Percentiles rank a stretch among this genome's conserved stretches.
Conservation (phyloP, 2,113 vertebrate genomes). For the Philantomba maxwellii region DNA sequence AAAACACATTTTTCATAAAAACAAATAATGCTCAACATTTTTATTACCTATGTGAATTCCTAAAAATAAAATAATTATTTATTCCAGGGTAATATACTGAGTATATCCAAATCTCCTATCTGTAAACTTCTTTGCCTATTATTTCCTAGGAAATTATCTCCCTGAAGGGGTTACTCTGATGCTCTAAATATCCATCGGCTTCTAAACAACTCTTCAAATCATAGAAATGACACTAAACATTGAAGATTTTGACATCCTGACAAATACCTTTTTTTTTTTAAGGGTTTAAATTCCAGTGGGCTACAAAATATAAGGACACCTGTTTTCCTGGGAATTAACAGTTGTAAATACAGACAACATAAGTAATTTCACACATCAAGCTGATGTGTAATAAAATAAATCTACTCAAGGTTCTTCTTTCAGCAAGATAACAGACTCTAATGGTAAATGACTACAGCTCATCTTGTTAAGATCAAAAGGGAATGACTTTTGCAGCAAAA, state of each 20-base stretch:
- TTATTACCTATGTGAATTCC: neutral
- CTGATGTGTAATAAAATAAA: constrained; percentile 59
- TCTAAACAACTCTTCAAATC: constrained; percentile 20
- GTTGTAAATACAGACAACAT: constrained; percentile 60
- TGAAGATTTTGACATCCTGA: neutral
- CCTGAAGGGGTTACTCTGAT: neutral
- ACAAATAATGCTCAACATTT: neutral
- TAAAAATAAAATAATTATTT: constrained; percentile 21
- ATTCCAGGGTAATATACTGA: neutral
- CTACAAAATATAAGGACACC: constrained; percentile 49
- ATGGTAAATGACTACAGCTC: constrained; percentile 52
- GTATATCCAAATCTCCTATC: neutral
- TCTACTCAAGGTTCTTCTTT: constrained; percentile 63
- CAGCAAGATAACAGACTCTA: constrained; percentile 69
- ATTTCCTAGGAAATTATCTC: constrained; percentile 27
- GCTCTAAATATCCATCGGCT: neutral
- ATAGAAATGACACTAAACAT: neutral
- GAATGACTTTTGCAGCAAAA: constrained; percentile 65
- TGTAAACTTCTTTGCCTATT: neutral
- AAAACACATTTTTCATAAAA: neutral
- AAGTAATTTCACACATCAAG: constrained; percentile 68
- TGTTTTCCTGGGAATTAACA: constrained; percentile 68
- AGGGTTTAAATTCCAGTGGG: constrained; percentile 22
- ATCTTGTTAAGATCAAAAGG: constrained; percentile 77
- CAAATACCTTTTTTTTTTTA: neutral